Conservation (phyloP, 2,888 invertebrate species). For the Xestia sexstrigata region DNA sequence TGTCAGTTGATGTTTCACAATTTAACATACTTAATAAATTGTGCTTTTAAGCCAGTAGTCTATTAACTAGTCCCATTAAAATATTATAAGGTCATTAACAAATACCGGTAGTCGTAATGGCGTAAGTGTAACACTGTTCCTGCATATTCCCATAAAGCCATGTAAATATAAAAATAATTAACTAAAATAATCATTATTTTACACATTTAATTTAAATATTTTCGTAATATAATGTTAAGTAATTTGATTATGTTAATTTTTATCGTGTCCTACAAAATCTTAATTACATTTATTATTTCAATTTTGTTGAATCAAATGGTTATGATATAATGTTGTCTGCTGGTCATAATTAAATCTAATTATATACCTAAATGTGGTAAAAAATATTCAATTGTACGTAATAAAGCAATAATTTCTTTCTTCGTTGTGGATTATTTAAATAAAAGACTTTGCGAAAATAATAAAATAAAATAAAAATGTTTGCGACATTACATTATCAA, state of each 20-base stretch:
- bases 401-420: background rate
- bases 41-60: background rate
- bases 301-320: slow-evolving; percentile 53
- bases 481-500: background rate
- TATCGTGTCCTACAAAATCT: slow-evolving; percentile 66
- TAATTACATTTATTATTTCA: slow-evolving; percentile 60
- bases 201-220: slow-evolving; percentile 63
- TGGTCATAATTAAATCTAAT: slow-evolving; percentile 9
- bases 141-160: slow-evolving; percentile 36
- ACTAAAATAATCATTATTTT: slow-evolving; percentile 50
- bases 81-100: slow-evolving; percentile 36
- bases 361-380: background rate
- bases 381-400: background rate
- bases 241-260: slow-evolving; percentile 65
- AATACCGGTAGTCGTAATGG: slow-evolving; percentile 60
- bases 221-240: slow-evolving; percentile 61
- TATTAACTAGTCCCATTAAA: slow-evolving; percentile 29
- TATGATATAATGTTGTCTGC: slow-evolving; percentile 35
- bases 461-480: background rate
- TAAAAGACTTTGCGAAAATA: background rate
- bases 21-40: background rate
- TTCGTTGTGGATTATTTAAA: background rate
- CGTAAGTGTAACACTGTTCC: slow-evolving; percentile 35
- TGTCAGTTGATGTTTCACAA: background rate
- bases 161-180: slow-evolving; percentile 55